Evolutionary conservation across 2,888 invertebrate species (phyloP).

Genomic region (Synergus gifuensis): DNA sequence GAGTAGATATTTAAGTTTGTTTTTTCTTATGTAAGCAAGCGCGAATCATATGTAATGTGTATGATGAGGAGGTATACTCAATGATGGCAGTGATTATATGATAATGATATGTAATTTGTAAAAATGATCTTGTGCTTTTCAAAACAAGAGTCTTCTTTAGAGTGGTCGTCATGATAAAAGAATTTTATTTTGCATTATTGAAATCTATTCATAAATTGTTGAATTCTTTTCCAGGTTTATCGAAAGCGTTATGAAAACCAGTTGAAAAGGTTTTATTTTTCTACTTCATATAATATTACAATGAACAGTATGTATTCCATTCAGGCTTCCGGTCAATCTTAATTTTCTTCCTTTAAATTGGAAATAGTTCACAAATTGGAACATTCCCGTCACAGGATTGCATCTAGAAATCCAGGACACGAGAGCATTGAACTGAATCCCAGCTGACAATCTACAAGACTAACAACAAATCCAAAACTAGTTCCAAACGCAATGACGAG

Average conservation of each 20-base stretch:
- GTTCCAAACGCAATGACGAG: neutral
- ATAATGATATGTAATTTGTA: slow-evolving; percentile 10
- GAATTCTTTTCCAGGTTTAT: too few species aligned
- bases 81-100: slow-evolving; percentile 20
- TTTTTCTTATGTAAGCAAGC: slow-evolving; percentile 20
- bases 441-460: neutral
- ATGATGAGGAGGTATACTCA: slow-evolving; percentile 6
- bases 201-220: too few species aligned
- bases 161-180: neutral
- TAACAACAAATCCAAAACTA: neutral
- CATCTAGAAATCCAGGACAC: neutral
- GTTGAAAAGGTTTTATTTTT: too few species aligned
- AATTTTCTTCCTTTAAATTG: neutral
- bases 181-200: too few species aligned
- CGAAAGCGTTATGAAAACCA: too few species aligned
- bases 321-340: neutral
- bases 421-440: slow-evolving; percentile 8
- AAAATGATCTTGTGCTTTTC: neutral
- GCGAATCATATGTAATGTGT: neutral
- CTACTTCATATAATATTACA: neutral
- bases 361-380: neutral
- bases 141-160: neutral
- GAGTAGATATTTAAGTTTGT: neutral
- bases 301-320: neutral
- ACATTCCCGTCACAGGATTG: neutral